phyloP scores from a whole-genome alignment of 2,113 vertebrate species.

The Oncorhynchus nerka region DNA sequence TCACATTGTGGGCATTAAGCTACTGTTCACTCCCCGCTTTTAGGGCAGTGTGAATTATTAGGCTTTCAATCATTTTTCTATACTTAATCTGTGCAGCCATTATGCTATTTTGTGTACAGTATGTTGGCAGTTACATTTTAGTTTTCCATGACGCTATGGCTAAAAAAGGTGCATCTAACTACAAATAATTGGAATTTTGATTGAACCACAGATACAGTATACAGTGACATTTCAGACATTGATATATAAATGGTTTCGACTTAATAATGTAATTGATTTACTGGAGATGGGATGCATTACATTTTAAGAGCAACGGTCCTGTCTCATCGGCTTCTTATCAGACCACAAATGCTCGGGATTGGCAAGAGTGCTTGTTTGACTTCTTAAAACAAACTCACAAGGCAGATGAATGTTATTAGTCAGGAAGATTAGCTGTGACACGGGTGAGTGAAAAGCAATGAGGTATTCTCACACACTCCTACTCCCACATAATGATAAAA shows the following conservation, averaged over 20 bases:
- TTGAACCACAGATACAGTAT: conserved; percentile 19
- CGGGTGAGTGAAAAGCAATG: conserved; percentile 55
- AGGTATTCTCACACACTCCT: conserved; percentile 35
- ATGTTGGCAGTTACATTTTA: conserved; percentile 9
- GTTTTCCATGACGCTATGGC: conserved; percentile 18
- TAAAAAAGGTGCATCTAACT: background rate
- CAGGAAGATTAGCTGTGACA: conserved; percentile 57
- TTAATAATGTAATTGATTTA: conserved; percentile 38
- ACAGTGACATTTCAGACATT: conserved; percentile 29
- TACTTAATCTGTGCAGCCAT: background rate
- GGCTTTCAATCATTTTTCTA: conserved; percentile 6
- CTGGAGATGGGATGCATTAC: conserved; percentile 29
- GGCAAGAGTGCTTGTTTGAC: conserved; percentile 55
- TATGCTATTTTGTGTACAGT: conserved; percentile 4
- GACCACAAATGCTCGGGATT: conserved; percentile 56
- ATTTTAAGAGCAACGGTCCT: conserved; percentile 26
- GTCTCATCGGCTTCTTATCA: conserved; percentile 43
- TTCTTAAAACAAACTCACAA: conserved; percentile 72
- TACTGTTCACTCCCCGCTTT: background rate
- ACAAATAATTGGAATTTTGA: conserved; percentile 30
- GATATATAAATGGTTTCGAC: conserved; percentile 26
- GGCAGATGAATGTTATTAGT: conserved; percentile 69
- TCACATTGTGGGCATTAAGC: background rate
- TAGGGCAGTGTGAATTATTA: conserved; percentile 18
- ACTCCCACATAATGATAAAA: conserved; percentile 37